These are phyloP conservation scores for Dasyornis broadbenti DNA, from an alignment of 2,113 vertebrate genomes.

Conservation along the genomic window DNA sequence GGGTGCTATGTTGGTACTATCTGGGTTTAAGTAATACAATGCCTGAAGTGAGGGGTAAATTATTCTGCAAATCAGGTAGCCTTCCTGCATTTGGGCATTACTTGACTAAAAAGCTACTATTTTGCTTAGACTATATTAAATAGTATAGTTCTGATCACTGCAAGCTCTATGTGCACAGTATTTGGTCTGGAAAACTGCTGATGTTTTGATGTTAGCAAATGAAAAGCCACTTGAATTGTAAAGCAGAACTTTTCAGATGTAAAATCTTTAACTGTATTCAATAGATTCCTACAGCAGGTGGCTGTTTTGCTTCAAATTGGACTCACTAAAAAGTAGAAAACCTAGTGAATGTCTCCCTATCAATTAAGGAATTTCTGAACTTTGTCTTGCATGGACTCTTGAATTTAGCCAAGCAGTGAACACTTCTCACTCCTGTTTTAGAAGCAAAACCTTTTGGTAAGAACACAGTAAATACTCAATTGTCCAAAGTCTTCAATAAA, in stretches of 20 bases:
- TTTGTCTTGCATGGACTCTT: not conserved
- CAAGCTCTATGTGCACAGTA: not conserved
- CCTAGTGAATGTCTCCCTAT: not conserved
- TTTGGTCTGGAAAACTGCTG: not conserved
- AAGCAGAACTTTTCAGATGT: not conserved
- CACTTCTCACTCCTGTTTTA: not conserved
- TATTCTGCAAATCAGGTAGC: not conserved
- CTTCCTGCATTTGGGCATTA: not conserved
- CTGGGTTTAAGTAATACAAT: not conserved
- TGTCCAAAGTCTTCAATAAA: conserved; percentile 1
- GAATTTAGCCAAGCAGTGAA: not conserved
- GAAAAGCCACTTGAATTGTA: not conserved
- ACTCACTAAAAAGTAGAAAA: not conserved
- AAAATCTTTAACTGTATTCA: not conserved
- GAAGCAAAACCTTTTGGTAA: not conserved
- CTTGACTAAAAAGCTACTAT: not conserved
- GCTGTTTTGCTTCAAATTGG: not conserved
- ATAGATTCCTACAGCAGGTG: not conserved
- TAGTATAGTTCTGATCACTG: not conserved
- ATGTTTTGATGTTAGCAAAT: not conserved
- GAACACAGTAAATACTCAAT: not conserved
- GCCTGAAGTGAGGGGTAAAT: not conserved
- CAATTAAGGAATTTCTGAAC: not conserved
- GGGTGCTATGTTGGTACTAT: not conserved
- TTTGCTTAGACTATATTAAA: not conserved